These are phyloP conservation scores for Netelia virgata DNA, from an alignment of 2,888 invertebrate species.

Conservation along the genomic window DNA sequence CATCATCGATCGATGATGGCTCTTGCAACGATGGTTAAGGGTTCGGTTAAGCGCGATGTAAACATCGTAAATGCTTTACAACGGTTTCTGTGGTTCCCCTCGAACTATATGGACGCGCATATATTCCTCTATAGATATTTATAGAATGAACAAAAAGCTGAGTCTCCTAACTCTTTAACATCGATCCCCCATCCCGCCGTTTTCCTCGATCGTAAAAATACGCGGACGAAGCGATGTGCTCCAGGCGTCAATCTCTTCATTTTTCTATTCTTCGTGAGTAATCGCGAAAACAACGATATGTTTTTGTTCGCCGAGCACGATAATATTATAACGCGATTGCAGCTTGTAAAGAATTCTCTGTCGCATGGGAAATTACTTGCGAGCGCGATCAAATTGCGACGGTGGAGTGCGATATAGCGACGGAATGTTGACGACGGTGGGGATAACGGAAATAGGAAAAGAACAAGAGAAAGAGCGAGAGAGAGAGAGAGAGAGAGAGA, in stretches of 20 bases:
- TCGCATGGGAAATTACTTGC: not conserved
- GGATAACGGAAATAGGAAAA: conserved; percentile 18
- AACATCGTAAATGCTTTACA: conserved; percentile 35
- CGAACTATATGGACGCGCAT: not conserved
- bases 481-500: conserved; percentile 33
- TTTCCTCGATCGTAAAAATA: not conserved
- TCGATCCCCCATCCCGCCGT: not conserved
- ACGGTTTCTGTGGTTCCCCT: conserved; percentile 10
- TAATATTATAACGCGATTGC: not conserved
- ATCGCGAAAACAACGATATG: not conserved
- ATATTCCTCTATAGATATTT: too few relatives aligned
- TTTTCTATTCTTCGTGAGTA: not conserved
- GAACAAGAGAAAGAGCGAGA: not conserved
- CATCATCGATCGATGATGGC: not conserved
- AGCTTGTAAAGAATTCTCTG: not conserved
- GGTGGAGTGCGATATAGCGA: conserved; percentile 3
- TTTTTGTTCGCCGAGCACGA: not conserved
- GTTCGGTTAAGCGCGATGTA: conserved; percentile 42
- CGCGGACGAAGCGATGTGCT: not conserved
- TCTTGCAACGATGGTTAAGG: not conserved
- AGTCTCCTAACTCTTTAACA: not conserved
- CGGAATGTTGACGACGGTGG: conserved; percentile 5
- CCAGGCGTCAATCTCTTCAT: not conserved
- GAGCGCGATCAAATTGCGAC: conserved; percentile 19
- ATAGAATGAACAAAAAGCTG: not conserved